Evolutionary conservation across 2,797 vertebrate species (phyloP).

Genomic region (Chelidonichthys spinosus): DNA sequence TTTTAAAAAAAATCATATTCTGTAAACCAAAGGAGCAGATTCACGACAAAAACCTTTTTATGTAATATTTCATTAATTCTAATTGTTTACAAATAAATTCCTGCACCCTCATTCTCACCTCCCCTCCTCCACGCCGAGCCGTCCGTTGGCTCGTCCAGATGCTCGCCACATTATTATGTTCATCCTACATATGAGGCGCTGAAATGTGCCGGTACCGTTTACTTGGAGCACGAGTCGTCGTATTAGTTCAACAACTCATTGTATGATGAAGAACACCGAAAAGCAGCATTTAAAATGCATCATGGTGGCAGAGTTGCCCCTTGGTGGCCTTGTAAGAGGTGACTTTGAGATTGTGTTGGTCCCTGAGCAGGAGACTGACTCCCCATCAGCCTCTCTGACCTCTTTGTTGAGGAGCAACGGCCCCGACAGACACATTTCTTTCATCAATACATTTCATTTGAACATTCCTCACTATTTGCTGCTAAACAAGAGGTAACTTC

Average conservation of each 20-base stretch:
- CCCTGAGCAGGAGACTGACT: conserved; percentile 1
- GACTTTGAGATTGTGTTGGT: conserved; percentile 3
- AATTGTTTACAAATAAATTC: no score
- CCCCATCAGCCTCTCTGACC: conserved; percentile 10
- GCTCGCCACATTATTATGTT: no score
- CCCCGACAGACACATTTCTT: not conserved
- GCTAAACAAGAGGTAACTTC: not conserved
- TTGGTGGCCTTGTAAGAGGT: not conserved
- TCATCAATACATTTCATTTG: not conserved
- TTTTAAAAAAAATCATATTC: no score
- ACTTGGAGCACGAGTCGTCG: no score
- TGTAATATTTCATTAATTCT: no score
- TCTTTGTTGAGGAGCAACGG: not conserved
- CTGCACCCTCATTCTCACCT: no score
- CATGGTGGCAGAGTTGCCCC: not conserved
- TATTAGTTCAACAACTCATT: not conserved
- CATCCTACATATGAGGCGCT: not conserved
- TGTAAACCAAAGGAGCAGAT: no score
- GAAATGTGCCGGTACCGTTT: no score
- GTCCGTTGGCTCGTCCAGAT: no score
- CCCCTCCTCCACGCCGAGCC: no score
- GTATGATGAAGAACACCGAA: not conserved
- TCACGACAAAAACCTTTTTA: no score
- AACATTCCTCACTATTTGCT: not conserved
- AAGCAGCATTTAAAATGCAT: not conserved